Evolutionary conservation across 1,140 invertebrate genomes (phyloP), one percentile per base, ranked within the genome.

Genomic region (Cylas formicarius): DNA sequence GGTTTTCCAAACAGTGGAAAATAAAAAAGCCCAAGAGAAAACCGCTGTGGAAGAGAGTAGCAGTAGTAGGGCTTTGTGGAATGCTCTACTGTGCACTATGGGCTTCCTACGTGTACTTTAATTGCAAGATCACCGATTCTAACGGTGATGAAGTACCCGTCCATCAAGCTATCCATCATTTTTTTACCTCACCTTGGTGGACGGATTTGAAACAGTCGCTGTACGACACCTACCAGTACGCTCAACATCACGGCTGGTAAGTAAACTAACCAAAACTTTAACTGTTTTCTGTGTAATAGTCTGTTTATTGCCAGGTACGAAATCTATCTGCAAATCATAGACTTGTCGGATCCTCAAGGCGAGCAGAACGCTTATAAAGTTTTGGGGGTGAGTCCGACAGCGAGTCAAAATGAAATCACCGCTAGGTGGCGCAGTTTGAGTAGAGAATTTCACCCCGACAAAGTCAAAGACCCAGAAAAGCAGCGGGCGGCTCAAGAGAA

Each of bases 401-500:
- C 90, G 0, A 82, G 81, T 17, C 87, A 94, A 62, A 77, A 84
- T 32, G 86, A 94, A 60, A 90, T 97, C 3, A 90, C 84, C 1
- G 58, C 78, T 0, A 77, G 72, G 38, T 97, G 90, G 79, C 67
- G 88, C 32, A 72, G 75, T 21, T 67, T 97, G 0, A 90, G 88
- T 0, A 77, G 83, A n/a, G 81, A 91, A 63, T 82, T 82, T 67
- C 93, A 97, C 71, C 93, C 93, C 0, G 93, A 97, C 57, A 92
- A 90, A 67, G 79, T 84, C 3, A 86, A 86, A 62, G 82, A 87
- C 52, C 72, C 75, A 1, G 65, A 69, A 0, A 73, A 79, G 44
- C 69, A 74, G 8, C 65, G 68, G 8, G 69, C 67, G 4, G 90
- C 88, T 1, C 84, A 94, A 60, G 81, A 90, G 55, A 81, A 75